A percentile compares a stretch with the other conserved stretches of the same genome.
Evolutionary conservation across 2,888 invertebrate species (phyloP).

Genomic region (Protophormia terraenovae): DNA sequence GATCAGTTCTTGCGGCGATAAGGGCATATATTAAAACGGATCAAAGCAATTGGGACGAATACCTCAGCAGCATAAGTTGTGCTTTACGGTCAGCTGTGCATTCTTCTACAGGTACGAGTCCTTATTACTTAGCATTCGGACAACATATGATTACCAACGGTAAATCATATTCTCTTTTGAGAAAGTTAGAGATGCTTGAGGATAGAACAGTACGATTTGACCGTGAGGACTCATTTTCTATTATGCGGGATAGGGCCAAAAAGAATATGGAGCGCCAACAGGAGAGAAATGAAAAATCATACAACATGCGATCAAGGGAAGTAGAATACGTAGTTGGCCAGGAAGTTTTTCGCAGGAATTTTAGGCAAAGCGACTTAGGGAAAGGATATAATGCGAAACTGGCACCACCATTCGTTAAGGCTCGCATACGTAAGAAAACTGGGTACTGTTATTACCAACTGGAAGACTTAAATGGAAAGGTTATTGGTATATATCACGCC

Average conservation of each 20-base stretch:
- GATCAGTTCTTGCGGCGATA: conserved; percentile 53
- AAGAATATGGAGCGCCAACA: background rate
- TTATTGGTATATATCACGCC: background rate
- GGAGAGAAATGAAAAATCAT: background rate
- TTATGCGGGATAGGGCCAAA: background rate
- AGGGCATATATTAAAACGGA: conserved; percentile 48
- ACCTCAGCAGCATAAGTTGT: conserved; percentile 21
- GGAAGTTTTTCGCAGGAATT: background rate
- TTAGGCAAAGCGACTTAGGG: background rate
- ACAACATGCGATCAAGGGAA: conserved; percentile 22
- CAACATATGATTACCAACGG: conserved; percentile 61
- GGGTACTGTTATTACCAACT: conserved; percentile 20
- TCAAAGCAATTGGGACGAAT: conserved; percentile 50
- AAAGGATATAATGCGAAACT: conserved; percentile 1
- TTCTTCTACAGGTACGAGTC: conserved; percentile 19
- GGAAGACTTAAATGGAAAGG: background rate
- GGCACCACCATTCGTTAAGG: background rate
- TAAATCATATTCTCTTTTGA: conserved; percentile 10
- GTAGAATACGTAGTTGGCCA: background rate
- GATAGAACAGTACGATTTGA: conserved; percentile 5
- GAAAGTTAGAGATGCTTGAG: background rate
- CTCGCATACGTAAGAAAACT: background rate
- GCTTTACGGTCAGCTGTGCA: conserved; percentile 38
- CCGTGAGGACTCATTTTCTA: background rate
- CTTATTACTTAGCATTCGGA: conserved; percentile 57